Percentiles rank a stretch among this genome's conserved stretches.
phyloP scores from a whole-genome alignment of 1,140 invertebrate genomes.

The Akabosia matsudoensis region DNA sequence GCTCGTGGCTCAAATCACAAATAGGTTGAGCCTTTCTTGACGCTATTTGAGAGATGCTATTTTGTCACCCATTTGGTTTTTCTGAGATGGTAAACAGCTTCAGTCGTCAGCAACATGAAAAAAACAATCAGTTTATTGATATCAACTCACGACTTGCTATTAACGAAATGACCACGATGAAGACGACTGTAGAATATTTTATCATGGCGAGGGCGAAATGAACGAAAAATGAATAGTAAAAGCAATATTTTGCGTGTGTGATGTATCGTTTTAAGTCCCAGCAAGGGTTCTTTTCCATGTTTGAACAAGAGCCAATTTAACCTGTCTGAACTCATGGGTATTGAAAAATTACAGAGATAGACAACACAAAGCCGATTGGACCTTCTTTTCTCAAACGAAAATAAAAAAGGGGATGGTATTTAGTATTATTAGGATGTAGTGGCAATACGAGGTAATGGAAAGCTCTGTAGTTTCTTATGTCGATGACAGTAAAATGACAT shows the following conservation, averaged over 20 bases:
- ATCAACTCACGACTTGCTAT: neutral
- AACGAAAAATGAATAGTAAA: too few relatives aligned
- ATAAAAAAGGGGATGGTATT: too few relatives aligned
- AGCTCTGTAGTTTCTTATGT: too few relatives aligned
- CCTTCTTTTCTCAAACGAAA: too few relatives aligned
- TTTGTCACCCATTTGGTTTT: slow-evolving; percentile 14
- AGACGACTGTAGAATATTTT: neutral
- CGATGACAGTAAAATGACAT: too few relatives aligned
- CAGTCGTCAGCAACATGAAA: neutral
- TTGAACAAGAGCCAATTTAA: neutral
- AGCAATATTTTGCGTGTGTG: too few relatives aligned
- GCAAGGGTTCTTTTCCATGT: neutral
- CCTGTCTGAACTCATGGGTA: neutral
- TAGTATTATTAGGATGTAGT: too few relatives aligned
- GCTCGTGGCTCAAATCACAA: too few relatives aligned
- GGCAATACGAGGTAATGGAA: too few relatives aligned
- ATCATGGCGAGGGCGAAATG: neutral
- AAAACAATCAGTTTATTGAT: slow-evolving; percentile 10
- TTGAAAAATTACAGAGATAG: neutral
- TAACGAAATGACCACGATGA: too few relatives aligned
- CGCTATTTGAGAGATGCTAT: too few relatives aligned
- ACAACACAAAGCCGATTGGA: neutral
- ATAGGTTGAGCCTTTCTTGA: too few relatives aligned
- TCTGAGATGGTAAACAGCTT: neutral
- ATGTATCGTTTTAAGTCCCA: neutral